A percentile compares a stretch with the other conserved stretches of the same genome.
phyloP scores from a whole-genome alignment of 2,797 vertebrate species.

The Pseudotriccus pelzelni region DNA sequence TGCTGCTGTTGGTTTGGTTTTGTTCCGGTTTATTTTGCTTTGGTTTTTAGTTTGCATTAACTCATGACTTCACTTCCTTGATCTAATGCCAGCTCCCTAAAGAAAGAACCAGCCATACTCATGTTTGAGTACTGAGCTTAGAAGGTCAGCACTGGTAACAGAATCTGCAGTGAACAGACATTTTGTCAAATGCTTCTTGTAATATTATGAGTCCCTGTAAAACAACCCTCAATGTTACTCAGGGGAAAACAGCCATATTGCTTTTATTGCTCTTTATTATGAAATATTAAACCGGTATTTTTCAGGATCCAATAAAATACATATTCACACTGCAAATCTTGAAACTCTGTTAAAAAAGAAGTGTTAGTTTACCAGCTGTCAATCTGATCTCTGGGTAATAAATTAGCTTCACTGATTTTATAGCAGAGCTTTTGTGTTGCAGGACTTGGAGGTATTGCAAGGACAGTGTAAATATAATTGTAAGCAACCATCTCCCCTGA shows the following conservation, averaged over 20 bases:
- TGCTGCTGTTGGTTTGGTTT: background rate
- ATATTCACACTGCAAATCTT: background rate
- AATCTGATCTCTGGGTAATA: background rate
- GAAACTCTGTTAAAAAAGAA: constrained; percentile 9
- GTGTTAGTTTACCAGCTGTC: background rate
- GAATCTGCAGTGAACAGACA: background rate
- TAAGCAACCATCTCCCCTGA: background rate
- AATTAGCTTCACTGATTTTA: background rate
- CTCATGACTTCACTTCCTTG: background rate
- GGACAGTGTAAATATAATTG: background rate
- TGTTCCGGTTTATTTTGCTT: background rate
- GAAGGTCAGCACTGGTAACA: background rate
- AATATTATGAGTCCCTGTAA: background rate
- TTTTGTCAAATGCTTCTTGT: background rate
- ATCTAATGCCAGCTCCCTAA: background rate
- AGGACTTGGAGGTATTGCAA: background rate
- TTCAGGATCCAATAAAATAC: background rate
- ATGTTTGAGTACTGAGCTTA: background rate
- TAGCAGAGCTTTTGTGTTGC: background rate
- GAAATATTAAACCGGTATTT: constrained; percentile 28
- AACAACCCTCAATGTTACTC: background rate
- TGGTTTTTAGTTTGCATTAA: background rate
- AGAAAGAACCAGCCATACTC: background rate
- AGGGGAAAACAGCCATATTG: background rate
- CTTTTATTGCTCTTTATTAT: background rate